These are phyloP conservation scores for Nothoprocta pentlandii DNA, from an alignment of 2,113 vertebrate species.

Conservation along the genomic window DNA sequence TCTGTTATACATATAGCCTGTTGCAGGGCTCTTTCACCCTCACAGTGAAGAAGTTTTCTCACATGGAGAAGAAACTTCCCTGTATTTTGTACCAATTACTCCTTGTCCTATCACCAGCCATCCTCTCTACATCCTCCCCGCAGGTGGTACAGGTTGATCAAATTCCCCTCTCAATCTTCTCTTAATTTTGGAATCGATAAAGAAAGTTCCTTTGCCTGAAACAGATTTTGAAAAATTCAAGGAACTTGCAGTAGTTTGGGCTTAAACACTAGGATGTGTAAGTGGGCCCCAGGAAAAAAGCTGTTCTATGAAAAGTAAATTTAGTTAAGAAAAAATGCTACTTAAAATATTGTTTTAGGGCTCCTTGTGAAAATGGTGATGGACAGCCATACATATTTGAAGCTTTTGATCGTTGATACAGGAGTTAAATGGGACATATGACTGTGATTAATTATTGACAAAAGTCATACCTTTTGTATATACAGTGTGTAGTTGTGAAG, in stretches of 20 bases:
- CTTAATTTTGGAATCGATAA: neutral
- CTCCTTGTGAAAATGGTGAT: fast-evolving
- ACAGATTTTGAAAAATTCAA: neutral
- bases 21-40: no score
- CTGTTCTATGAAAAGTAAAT: neutral
- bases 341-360: fast-evolving
- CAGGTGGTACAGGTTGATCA: no score
- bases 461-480: neutral
- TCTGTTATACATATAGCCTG: neutral
- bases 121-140: no score
- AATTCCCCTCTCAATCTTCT: no score
- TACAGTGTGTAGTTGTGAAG: neutral
- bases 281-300: neutral
- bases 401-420: constrained; percentile 39
- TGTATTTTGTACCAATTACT: no score
- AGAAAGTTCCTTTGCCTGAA: neutral
- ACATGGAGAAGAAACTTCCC: no score
- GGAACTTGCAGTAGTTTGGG: neutral
- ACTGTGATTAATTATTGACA: constrained; percentile 62
- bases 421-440: constrained; percentile 7
- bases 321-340: neutral
- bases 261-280: neutral
- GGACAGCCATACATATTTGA: neutral
- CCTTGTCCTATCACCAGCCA: no score
- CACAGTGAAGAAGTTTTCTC: no score